phyloP scores from a whole-genome alignment of 2,888 invertebrate genomes.

The Branchellion lobata region DNA sequence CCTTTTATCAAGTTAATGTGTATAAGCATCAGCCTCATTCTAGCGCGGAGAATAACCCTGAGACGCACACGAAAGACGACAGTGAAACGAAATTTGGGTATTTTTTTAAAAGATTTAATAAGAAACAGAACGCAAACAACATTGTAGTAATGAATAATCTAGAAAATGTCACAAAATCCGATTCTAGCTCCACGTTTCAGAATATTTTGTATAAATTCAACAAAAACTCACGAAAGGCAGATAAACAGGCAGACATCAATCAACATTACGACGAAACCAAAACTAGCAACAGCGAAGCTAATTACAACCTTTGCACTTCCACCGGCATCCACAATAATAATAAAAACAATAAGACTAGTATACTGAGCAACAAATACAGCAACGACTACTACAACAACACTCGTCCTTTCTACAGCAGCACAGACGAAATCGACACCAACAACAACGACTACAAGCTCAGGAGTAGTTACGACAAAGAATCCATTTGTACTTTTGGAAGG shows the following conservation, averaged over 20 bases:
- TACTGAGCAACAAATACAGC: not conserved
- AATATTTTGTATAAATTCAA: not conserved
- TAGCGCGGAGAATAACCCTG: not conserved
- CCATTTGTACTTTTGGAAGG: no score
- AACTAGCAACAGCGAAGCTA: not conserved
- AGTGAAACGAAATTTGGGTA: not conserved
- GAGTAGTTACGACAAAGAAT: not conserved
- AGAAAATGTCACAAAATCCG: not conserved
- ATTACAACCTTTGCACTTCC: not conserved
- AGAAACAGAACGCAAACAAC: not conserved
- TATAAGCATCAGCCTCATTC: not conserved
- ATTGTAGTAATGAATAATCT: not conserved
- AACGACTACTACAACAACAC: slow-evolving; percentile 2
- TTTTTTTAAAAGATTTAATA: no score
- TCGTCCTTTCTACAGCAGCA: not conserved
- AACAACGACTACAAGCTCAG: not conserved
- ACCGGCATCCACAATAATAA: not conserved
- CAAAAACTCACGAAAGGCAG: not conserved
- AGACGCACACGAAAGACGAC: not conserved
- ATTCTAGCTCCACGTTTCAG: not conserved
- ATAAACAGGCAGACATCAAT: not conserved
- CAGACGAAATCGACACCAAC: not conserved
- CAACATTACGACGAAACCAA: slow-evolving; percentile 3
- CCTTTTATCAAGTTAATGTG: slow-evolving; percentile 16
- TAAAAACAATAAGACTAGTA: not conserved